Conservation (phyloP, 1,140 invertebrate species). For the Meloidogyne chitwoodi region DNA sequence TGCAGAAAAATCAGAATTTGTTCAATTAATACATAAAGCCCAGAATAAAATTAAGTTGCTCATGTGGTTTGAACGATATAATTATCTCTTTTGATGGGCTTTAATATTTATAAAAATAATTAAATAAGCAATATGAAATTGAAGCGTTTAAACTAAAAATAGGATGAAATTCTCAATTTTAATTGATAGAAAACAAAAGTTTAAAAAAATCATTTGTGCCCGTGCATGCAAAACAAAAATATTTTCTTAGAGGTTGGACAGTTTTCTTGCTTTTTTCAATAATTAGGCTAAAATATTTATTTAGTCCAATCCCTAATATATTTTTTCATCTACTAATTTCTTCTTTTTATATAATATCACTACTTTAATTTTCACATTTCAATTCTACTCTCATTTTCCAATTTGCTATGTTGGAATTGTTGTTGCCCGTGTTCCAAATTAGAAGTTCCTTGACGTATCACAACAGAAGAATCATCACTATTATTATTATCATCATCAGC, state of each 20-base stretch:
- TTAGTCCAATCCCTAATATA: not conserved
- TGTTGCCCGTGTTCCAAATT: not conserved
- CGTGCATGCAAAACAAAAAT: not conserved
- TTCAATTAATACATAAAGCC: too few relatives aligned
- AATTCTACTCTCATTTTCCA: not conserved
- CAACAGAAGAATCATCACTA: slow-evolving; percentile 5
- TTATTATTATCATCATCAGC: not conserved
- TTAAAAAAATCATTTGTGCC: not conserved
- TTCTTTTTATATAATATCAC: not conserved
- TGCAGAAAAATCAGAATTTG: too few relatives aligned
- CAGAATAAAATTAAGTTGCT: too few relatives aligned
- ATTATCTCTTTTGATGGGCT: too few relatives aligned
- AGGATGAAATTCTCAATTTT: not conserved
- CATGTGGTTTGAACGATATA: too few relatives aligned
- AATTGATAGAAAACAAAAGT: not conserved
- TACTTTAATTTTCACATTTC: not conserved
- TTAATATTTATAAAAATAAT: too few relatives aligned
- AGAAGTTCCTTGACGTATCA: not conserved
- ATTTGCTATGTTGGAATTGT: not conserved
- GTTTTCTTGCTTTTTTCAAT: too few relatives aligned
- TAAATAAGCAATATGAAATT: not conserved
- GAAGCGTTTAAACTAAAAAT: not conserved
- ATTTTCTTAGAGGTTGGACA: not conserved
- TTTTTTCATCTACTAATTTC: not conserved
- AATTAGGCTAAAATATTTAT: too few relatives aligned